These are phyloP conservation scores for Gobio gobio DNA, from an alignment of 2,113 vertebrate genomes.

Conservation along the genomic window DNA sequence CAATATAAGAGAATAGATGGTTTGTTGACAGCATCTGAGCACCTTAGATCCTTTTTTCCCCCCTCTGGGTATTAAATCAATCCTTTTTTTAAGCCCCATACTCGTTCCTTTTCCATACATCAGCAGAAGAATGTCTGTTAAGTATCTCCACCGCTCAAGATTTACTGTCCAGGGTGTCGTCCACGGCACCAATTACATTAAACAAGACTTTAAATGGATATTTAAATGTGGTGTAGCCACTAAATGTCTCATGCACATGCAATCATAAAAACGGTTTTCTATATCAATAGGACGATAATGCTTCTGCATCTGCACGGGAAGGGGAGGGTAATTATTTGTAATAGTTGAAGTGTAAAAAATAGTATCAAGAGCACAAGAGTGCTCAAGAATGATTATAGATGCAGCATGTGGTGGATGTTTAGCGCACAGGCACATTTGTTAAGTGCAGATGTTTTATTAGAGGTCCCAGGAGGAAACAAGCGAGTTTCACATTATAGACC, in stretches of 20 bases:
- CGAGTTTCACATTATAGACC: conserved; percentile 26
- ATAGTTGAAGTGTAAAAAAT: background rate
- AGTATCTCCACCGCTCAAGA: background rate
- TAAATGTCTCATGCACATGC: background rate
- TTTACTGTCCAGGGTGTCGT: background rate
- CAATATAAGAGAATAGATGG: conserved; percentile 68
- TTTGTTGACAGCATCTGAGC: conserved; percentile 62
- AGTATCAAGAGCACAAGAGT: background rate
- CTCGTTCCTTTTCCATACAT: background rate
- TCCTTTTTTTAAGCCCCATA: background rate
- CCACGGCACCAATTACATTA: background rate
- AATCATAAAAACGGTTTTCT: background rate
- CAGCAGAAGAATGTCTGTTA: background rate
- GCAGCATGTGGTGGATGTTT: background rate
- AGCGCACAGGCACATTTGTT: background rate
- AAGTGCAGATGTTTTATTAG: conserved; percentile 29
- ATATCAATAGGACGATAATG: background rate
- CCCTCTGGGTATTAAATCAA: background rate
- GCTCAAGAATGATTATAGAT: conserved; percentile 16
- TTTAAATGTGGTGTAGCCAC: conserved; percentile 2
- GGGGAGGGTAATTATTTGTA: background rate
- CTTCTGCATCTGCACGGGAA: background rate
- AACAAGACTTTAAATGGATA: background rate
- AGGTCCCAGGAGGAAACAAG: background rate
- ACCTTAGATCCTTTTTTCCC: conserved; percentile 54